Evolutionary conservation across 2,888 invertebrate genomes (phyloP), one percentile per base, ranked within the genome.

Genomic region (Rhingia campestris): DNA sequence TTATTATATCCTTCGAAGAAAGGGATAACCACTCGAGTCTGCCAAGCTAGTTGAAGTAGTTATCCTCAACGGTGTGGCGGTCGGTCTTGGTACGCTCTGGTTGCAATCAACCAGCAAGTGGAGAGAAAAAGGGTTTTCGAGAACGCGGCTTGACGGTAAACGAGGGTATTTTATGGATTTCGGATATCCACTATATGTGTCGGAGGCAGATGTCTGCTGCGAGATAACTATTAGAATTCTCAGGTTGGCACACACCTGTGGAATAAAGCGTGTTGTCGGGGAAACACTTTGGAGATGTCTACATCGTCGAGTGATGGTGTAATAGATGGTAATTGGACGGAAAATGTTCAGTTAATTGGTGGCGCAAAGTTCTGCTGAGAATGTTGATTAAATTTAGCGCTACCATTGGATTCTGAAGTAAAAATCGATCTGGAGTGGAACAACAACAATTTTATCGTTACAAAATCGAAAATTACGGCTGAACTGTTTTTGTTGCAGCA

Each of bases 21-120:
- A 75, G 70, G 63, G 70, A 80, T 80, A 80, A 80, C 70, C 81
- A 84, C 84, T 84, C 70, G 80, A 69, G 80, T 66, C 66, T 74
- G 61, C 30, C 22, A 41, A 61, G 66, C 35, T 47, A 45, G 58
- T 63, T 79, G 67, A 82, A 77, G 67, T 64, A 74, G 82, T 74
- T 84, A 70, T 73, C 79, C 41, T 43, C 35, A 22, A 22, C 22
- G 41, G 49, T 49, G 45, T 63, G 41, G 0, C 54, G 66, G 53
- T 59, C 75, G 32, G 35, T 6, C 9, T 30, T 12, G 6, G 43
- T 43, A 14, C 9, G 6, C 22, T n/a, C 32, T 10, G 35, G 22
- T 10, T 39, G 30, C 45, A 53, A 76, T 51, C 56, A 70, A 58
- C 45, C 43, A 59, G 51, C 37, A 14, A 74, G 35, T 77, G 54